These are phyloP conservation scores for Synergus itoensis DNA, from an alignment of 2,888 invertebrate species.

Conservation along the genomic window DNA sequence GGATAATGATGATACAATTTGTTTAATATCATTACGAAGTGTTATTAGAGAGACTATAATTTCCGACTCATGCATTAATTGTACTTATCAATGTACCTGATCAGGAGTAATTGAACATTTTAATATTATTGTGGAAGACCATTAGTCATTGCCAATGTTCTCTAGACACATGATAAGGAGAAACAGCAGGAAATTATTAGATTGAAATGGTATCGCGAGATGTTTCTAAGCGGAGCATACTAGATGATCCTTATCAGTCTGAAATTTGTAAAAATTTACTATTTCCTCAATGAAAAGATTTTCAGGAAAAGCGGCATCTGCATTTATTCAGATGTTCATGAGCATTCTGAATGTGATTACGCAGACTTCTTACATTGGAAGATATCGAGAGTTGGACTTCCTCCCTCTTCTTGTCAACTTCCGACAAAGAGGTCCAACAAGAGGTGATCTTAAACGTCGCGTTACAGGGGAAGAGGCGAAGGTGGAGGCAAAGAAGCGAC, in stretches of 20 bases:
- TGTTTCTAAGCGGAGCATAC: neutral
- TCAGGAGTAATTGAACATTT: neutral
- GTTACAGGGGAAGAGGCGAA: conserved; percentile 51
- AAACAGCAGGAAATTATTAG: conserved; percentile 15
- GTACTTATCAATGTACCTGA: neutral
- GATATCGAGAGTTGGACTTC: conserved; percentile 42
- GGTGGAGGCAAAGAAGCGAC: conserved; percentile 58
- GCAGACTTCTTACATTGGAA: neutral
- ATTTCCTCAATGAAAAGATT: neutral
- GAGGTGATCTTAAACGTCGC: conserved; percentile 62
- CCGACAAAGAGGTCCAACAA: conserved; percentile 51
- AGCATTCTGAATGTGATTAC: neutral
- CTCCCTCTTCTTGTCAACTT: conserved; percentile 55
- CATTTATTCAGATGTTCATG: neutral
- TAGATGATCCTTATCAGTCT: conserved; percentile 4
- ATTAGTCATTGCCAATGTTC: neutral
- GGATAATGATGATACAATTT: neutral
- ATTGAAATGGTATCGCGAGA: neutral
- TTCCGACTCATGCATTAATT: neutral
- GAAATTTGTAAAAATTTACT: neutral
- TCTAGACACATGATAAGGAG: neutral
- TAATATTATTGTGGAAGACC: neutral
- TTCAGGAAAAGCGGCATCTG: neutral
- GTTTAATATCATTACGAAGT: conserved; percentile 12
- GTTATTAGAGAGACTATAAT: neutral